These are phyloP conservation scores for Sander vitreus DNA, from an alignment of 2,113 vertebrate species.

Conservation along the genomic window DNA sequence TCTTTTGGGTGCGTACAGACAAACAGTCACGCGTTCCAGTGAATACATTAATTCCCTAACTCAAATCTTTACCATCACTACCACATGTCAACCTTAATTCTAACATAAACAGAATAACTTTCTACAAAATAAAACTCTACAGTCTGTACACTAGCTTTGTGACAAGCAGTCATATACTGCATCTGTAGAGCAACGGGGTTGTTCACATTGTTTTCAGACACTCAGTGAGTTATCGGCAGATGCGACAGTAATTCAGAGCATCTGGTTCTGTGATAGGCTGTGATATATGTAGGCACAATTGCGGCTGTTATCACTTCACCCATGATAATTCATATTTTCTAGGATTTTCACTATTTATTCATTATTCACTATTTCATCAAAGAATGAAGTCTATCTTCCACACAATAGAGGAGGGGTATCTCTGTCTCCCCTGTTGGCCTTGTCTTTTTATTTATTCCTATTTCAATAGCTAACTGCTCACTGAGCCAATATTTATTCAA, in stretches of 20 bases:
- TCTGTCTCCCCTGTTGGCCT: constrained; percentile 6
- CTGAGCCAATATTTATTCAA: constrained; percentile 1
- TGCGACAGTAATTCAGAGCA: constrained; percentile 12
- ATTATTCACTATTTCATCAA: not conserved
- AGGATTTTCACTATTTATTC: not conserved
- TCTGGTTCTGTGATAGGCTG: constrained; percentile 17
- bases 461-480: constrained; percentile 26
- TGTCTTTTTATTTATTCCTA: constrained; percentile 3
- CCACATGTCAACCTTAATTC: not conserved
- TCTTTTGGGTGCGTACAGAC: constrained; percentile 76
- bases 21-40: not conserved
- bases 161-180: not conserved
- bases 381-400: not conserved
- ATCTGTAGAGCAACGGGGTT: not conserved
- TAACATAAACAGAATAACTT: not conserved
- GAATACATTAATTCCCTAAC: not conserved
- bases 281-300: constrained; percentile 11
- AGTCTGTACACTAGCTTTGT: not conserved
- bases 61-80: not conserved
- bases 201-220: not conserved
- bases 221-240: constrained; percentile 17
- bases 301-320: not conserved
- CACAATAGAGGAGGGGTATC: not conserved
- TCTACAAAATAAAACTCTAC: not conserved
- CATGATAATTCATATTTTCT: not conserved